A percentile compares a stretch with the other conserved stretches of the same genome.
phyloP scores from a whole-genome alignment of 1,140 invertebrate species.

The Trichomalopsis sarcophagae region DNA sequence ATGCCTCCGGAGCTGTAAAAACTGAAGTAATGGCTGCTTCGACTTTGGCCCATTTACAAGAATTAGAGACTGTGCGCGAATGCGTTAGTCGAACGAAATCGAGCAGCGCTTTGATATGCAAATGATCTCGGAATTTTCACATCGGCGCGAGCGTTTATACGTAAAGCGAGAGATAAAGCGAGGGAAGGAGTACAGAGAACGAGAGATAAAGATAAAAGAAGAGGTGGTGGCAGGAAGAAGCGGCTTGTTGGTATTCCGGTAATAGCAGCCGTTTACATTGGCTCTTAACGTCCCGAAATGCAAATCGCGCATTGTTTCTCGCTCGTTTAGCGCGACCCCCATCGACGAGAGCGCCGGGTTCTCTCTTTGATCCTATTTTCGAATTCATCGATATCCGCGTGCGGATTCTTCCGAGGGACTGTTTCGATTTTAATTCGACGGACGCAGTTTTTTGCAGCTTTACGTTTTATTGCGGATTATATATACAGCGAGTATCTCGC shows the following conservation, averaged over 20 bases:
- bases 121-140: conserved; percentile 57
- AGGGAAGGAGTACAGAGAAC: neutral
- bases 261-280: conserved; percentile 59
- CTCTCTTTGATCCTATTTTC: conserved; percentile 55
- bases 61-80: neutral
- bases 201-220: conserved; percentile 34
- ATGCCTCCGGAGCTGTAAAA: neutral
- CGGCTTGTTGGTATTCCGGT: conserved; percentile 54
- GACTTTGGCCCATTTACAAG: neutral
- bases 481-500: neutral
- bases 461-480: neutral
- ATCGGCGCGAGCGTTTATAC: neutral
- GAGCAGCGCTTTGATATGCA: conserved; percentile 62
- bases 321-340: conserved; percentile 25
- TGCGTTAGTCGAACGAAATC: neutral
- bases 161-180: conserved; percentile 12
- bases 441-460: neutral
- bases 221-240: conserved; percentile 1
- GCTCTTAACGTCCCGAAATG: conserved; percentile 55
- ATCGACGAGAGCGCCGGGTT: conserved; percentile 46
- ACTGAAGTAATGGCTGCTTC: neutral
- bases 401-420: conserved; percentile 43
- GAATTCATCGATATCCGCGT: conserved; percentile 44
- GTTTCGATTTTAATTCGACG: neutral
- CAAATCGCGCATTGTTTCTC: conserved; percentile 52